Evolutionary conservation across 1,140 invertebrate genomes (phyloP).

Genomic region (Caenorhabditis tropicalis): DNA sequence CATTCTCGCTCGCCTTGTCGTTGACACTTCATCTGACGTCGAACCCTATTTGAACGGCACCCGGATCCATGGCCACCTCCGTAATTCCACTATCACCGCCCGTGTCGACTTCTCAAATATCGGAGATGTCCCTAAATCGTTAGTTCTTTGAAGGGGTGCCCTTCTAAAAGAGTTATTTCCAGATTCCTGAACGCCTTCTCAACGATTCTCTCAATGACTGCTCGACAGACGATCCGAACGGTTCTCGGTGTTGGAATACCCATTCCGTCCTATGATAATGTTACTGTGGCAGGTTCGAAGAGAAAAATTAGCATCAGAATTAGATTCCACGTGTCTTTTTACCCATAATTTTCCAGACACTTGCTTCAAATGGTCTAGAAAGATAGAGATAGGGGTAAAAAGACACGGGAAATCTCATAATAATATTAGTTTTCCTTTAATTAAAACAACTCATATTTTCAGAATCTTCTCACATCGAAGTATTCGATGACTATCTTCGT

Average conservation of each 20-base stretch:
- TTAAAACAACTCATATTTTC: not conserved
- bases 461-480: slow-evolving; percentile 29
- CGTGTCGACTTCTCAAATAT: slow-evolving; percentile 46
- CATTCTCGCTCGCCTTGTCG: not conserved
- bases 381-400: no score
- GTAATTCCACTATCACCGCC: not conserved
- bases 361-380: no score
- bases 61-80: not conserved
- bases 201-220: slow-evolving; percentile 20
- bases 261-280: slow-evolving; percentile 46
- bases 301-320: no score
- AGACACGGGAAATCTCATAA: no score
- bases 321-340: no score
- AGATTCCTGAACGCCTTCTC: slow-evolving; percentile 45
- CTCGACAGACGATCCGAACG: not conserved
- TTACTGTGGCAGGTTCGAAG: slow-evolving; percentile 27
- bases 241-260: slow-evolving; percentile 41
- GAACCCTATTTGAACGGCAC: slow-evolving; percentile 19
- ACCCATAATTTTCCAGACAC: no score
- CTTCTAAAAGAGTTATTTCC: not conserved
- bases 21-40: not conserved
- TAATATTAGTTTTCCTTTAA: not conserved
- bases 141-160: not conserved
- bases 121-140: slow-evolving; percentile 29
- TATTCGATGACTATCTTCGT: slow-evolving; percentile 43